Evolutionary conservation across 2,888 invertebrate species (phyloP), one percentile per base, ranked within the genome.

Genomic region (Hirtodrosophila confusa): DNA sequence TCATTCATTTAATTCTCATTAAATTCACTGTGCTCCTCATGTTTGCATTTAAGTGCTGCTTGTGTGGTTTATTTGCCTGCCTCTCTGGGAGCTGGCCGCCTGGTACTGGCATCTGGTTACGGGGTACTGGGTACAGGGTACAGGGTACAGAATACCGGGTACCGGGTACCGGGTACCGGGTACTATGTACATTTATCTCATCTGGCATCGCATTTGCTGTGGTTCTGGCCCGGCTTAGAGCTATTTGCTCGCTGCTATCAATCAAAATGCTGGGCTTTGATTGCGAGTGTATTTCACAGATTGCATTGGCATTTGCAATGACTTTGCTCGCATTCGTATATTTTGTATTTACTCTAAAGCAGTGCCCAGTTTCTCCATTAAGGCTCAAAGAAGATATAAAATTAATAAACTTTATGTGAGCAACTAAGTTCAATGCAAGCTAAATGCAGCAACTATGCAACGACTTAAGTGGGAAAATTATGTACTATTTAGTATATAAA

Each of bases 321-420:
- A 43, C 9, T 29, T 70, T 29, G 17, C 9, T 48, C 17, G 8
- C 33, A 44, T 31, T 55, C 17, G 29, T 55, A 27, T 31, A 37
- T 31, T 50, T 23, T 37, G 66, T 66, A 48, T 69, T 69, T 40
- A 62, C 57, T 71, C 27, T 51, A 33, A 36, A 37, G 43, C 40
- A 60, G 35, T 57, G 47, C 48, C 50, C 76, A 75, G 70, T 47
- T 63, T 55, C 31, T 79, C 80, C 72, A 55, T 49, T 54, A 68
- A 75, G 69, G 85, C 85, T 86, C 84, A 75, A 67, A 83, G 69
- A 83, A 82, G 87, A 80, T 86, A 87, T 78, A 76, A 78, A 87
- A 83, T 83, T 87, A 80, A 87, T 84, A 85, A 73, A 80, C 68
- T 84, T 82, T 84, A 75, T 75, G 72, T 86, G 84, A 86, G 71